Base-by-base conservation (phyloP, 2,797 vertebrate genomes). In the Falco naumanni region DNA sequence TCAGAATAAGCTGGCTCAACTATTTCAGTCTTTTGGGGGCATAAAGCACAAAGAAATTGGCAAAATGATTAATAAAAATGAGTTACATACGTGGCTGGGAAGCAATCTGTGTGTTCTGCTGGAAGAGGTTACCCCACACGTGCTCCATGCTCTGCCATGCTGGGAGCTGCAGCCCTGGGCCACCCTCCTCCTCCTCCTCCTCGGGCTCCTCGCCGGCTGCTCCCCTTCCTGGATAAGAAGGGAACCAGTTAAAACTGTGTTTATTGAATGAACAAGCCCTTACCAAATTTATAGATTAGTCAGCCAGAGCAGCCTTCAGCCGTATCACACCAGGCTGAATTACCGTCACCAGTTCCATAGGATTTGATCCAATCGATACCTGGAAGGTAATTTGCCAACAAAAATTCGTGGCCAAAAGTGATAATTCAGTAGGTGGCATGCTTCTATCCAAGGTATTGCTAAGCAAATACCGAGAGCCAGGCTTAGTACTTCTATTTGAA, bases 1-100 rank as follows among this genome's bases (percentile, higher is more conserved):
- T 88, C 57, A 34, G 88, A 96, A 91, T 80, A 84, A 94, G 31
- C 64, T 93, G 43, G 34, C 69, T 84, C 61, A 76, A 94, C 83
- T 45, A 56, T 39, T 92, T 82, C 54, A 66, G 72, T 81, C 78
- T 93, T 94, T 82, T 26, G 39, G 59, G 75, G 57, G 25, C 89
- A 81, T 81, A 85, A 75, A 75, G 82, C 2, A 0, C 54, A 75
- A 92, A 89, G 66, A 41, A 93, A 79, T 87, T 90, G 84, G 75
- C 93, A 95, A 94, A 96, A 90, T 3, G 5, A 59, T 86, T 82
- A 6, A 1, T 13, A 93, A 93, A 75, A 66, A 75, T 39, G 60
- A 66, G 60, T 83, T 84, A 47, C 74, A 16, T 78, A 79, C 7
- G 3, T 54, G 61, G 51, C 61, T 93, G 84, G 80, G 91, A 96